Evolutionary conservation across 2,888 invertebrate species (phyloP), one percentile per base, ranked within the genome.

Genomic region (Pandemis corylana): DNA sequence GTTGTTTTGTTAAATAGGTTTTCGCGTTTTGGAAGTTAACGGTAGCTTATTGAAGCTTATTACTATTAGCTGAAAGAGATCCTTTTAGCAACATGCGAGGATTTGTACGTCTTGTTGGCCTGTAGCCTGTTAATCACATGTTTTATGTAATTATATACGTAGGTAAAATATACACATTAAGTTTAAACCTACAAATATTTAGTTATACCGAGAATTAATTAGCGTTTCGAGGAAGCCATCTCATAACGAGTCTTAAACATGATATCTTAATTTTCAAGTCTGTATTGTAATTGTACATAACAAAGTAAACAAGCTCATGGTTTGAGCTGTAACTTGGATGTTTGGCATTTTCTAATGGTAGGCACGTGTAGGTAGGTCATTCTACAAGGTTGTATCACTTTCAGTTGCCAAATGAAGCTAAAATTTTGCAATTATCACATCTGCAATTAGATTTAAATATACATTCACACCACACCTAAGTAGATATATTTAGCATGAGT

Each of bases 401-500:
- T 59, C 59, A 7, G 10, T 59, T 59, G 28, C 59, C 20, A 44
- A 64, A 42, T 42, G 5, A 64, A 64, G n/a, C n/a, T 44, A 20
- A 46, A n/a, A 64, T 64, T 64, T 59, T 59, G 28, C 59, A 59
- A 59, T 28, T 59, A 46, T 49, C 10, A 44, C 49, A 42, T 20
- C 44, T 46, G 20, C 10, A 59, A 28, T 59, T 56, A 56, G 20
- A 12, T 12, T 59, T 59, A 59, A 59, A 28, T 59, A 28, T 59
- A 59, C 7, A 6, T 12, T 59, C 28, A 28, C 59, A 59, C 59
- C 28, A 28, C 59, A 59, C 59, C 28, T 59, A 28, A 62, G 61
- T 56, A 44, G 42, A 42, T 59, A 44, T 13, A 44, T 44, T 74
- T 69, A 76, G 68, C 68, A 69, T 80, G 78, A 76, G 77, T 81